Evolutionary conservation across 2,888 invertebrate species (phyloP), one percentile per base, ranked within the genome.

Genomic region (Cantharis lateralis): DNA sequence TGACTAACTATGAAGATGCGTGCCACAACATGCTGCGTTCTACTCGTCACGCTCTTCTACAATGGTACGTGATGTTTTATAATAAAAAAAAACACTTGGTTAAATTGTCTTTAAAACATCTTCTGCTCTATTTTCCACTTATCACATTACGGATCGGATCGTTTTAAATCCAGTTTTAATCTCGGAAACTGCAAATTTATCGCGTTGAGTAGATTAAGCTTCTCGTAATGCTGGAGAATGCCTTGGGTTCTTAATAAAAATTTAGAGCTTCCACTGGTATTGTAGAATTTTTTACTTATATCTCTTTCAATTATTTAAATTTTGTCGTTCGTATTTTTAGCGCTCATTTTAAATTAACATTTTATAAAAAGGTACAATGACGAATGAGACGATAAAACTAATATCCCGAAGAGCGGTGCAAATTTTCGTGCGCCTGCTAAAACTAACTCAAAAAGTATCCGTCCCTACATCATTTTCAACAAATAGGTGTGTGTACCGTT

Each of bases 11-110:
- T 75, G 83, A 82, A 82, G 81, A 86, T 86, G 86, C 83, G 84
- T 81, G 81, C 83, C 77, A 81, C 83, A 80, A 83, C 84, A 82
- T 83, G 83, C 81, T 83, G 83, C 78, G 78, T 84, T 69, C 81
- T 85, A 72, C 82, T 86, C 75, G 83, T 84, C 78, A 84, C 84
- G 74, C 81, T 84, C 78, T 83, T 85, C 81, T 81, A 84, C 75
- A 85, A 83, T 75, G 85, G 85, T 85, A 84, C 81, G 84, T 84
- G 78, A 81, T 77, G 76, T 80, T 80, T 80, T 79, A 74, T 68
- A 74, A 80, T 76, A 78, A 66, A 66, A 24, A 20, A 20, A 18
- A 20, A 63, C 18, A 63, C 24, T 66, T 66, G 48, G n/a, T 66
- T 66, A 66, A 18, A 71, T 73, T 70, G 24, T 73, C 15, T 15